Base-by-base conservation (phyloP, 1,140 invertebrate genomes). In the Meloidogyne exigua region DNA sequence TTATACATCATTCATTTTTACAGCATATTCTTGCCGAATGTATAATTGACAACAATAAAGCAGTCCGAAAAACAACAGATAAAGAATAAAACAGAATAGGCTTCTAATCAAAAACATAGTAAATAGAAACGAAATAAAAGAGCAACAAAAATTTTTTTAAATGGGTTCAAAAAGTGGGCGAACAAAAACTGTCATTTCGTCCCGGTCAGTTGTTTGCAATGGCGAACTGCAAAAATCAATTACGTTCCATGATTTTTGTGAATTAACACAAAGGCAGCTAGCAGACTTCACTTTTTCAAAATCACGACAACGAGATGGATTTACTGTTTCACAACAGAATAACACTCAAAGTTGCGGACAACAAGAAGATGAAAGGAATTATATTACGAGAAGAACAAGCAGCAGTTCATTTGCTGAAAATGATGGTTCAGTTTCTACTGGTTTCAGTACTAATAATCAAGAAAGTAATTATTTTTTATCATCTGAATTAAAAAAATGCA, bases 161-260 rank as follows among this genome's bases (percentile, higher is more conserved):
- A 73, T 73, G 71, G 23, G 71, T 5, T 23, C 71, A 25, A 62
- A 65, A 3, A 63, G 23, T n/a, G 57, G 71, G 4, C 12, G 18
- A 49, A 15, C 4, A 15, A 49, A 49, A 15, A 23, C 28, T 70
- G 2, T 72, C 64, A 11, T 26, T 49, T 49, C 44, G 44, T 49
- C 44, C 4, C 44, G 18, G 44, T n/a, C 15, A 57, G 15, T 57
- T 69, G 26, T 15, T 26, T 12, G 2, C 21, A 62, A 18, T 23
- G 28, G 57, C 39, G 71, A 84, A 57, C 69, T 86, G 76, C 67
- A 79, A 42, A 84, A 84, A 71, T 84, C 83, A 18, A 83, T 83
- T 21, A 84, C 83, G 21, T 84, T 84, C 73, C 83, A 84, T 68
- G 84, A 85, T 42, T 85, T 84, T 65, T 76, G 82, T 32, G 81